A percentile compares a stretch with the other conserved stretches of the same genome.
These are phyloP conservation scores for Digitonthophagus gazella DNA, from an alignment of 2,888 invertebrate species.

Conservation along the genomic window DNA sequence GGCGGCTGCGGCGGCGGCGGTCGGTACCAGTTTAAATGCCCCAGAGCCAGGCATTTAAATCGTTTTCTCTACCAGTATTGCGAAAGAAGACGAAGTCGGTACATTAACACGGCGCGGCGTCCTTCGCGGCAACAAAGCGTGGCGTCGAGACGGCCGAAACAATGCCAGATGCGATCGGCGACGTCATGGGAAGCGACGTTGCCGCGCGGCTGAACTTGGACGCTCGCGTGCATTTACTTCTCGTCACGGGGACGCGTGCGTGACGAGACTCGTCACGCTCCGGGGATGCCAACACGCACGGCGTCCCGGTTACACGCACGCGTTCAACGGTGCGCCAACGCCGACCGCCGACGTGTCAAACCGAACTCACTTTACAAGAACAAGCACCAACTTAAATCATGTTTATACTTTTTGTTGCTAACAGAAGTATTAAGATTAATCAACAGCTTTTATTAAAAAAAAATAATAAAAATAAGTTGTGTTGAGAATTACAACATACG, in stretches of 20 bases:
- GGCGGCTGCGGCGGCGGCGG: neutral
- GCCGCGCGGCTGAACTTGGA: neutral
- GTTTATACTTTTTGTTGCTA: no score
- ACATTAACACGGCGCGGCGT: neutral
- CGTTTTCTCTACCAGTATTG: neutral
- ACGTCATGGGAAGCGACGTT: neutral
- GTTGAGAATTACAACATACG: no score
- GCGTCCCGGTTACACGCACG: neutral
- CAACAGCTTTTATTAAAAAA: no score
- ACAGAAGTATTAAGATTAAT: no score
- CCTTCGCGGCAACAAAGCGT: neutral
- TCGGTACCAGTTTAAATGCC: neutral
- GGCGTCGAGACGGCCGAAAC: neutral
- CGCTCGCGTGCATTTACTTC: neutral
- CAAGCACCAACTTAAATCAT: neutral
- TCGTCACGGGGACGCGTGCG: neutral
- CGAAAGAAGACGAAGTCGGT: neutral
- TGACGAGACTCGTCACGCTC: neutral
- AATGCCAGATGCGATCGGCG: neutral
- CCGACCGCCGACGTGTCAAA: neutral
- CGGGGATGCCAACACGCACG: neutral
- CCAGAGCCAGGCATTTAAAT: neutral
- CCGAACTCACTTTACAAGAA: neutral
- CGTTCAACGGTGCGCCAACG: neutral
- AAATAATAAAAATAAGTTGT: no score